Percentiles rank a stretch among this genome's conserved stretches.
Evolutionary conservation across 2,113 vertebrate genomes (phyloP).

Genomic region (Pseudopipra pipra): DNA sequence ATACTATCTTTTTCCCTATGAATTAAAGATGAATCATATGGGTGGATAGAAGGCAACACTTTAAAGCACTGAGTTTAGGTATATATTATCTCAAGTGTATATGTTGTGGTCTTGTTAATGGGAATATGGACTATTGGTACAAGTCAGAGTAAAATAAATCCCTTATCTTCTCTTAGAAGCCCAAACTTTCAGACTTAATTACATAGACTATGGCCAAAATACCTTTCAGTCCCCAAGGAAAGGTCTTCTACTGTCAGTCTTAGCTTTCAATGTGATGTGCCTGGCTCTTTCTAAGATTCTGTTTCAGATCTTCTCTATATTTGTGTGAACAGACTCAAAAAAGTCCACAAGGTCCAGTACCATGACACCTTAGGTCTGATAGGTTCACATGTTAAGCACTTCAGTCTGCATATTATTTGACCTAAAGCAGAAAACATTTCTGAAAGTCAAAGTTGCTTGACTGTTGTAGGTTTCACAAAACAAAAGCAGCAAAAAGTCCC

Average conservation of each 20-base stretch:
- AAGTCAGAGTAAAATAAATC: not conserved
- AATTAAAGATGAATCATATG: not conserved
- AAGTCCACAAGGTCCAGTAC: not conserved
- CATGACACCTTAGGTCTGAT: not conserved
- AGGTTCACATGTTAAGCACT: not conserved
- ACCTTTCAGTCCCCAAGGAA: not conserved
- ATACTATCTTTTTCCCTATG: not conserved
- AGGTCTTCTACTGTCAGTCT: not conserved
- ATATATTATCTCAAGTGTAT: not conserved
- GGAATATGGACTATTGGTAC: not conserved
- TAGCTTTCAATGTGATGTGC: not conserved
- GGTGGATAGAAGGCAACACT: not conserved
- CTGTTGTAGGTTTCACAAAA: not conserved
- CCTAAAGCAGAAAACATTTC: not conserved
- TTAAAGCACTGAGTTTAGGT: not conserved
- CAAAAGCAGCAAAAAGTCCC: not conserved
- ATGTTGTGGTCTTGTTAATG: not conserved
- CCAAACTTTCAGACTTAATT: not conserved
- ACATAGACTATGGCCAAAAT: not conserved
- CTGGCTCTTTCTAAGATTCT: not conserved
- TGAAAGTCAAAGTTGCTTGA: not conserved
- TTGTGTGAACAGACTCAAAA: not conserved
- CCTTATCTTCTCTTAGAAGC: not conserved
- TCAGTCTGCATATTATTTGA: not conserved
- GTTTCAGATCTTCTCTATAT: not conserved